Evolutionary conservation across 2,113 vertebrate genomes (phyloP).

Genomic region (Oophaga pumilio): DNA sequence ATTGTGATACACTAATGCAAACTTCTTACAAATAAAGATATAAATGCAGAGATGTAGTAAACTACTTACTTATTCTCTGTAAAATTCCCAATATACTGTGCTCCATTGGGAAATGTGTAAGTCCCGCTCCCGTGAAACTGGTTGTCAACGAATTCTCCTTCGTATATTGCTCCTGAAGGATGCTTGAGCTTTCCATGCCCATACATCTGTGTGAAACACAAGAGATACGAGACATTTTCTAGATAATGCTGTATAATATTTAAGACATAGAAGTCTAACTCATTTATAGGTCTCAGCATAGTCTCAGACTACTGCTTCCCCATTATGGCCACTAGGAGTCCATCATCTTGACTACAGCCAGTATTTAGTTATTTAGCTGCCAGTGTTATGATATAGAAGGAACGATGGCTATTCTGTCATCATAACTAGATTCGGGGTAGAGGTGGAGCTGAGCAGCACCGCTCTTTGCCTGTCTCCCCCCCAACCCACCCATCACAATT

Average conservation of each 20-base stretch:
- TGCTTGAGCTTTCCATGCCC: conserved; percentile 77
- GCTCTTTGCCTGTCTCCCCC: too few relatives aligned
- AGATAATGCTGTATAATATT: neutral
- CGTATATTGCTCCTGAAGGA: conserved; percentile 79
- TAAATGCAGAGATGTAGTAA: conserved; percentile 36
- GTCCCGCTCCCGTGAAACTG: conserved; percentile 80
- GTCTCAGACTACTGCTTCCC: too few relatives aligned
- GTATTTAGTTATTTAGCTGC: neutral
- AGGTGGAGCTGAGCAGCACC: too few relatives aligned
- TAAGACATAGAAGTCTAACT: neutral
- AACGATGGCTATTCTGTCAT: too few relatives aligned
- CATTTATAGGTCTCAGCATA: too few relatives aligned
- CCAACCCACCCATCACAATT: too few relatives aligned
- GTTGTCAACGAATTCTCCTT: conserved; percentile 84
- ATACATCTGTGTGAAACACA: conserved; percentile 73
- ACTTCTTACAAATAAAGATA: neutral
- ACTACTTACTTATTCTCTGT: conserved; percentile 76
- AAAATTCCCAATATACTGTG: conserved; percentile 78
- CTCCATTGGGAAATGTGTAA: conserved; percentile 78
- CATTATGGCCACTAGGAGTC: neutral
- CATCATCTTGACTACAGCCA: neutral
- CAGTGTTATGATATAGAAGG: neutral
- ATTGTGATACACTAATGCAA: neutral
- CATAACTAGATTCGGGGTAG: too few relatives aligned
- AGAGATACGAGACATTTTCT: neutral